Percentiles rank a stretch among this genome's conserved stretches.
These are phyloP conservation scores for Morpho helenor DNA, from an alignment of 2,888 invertebrate species.

Conservation along the genomic window DNA sequence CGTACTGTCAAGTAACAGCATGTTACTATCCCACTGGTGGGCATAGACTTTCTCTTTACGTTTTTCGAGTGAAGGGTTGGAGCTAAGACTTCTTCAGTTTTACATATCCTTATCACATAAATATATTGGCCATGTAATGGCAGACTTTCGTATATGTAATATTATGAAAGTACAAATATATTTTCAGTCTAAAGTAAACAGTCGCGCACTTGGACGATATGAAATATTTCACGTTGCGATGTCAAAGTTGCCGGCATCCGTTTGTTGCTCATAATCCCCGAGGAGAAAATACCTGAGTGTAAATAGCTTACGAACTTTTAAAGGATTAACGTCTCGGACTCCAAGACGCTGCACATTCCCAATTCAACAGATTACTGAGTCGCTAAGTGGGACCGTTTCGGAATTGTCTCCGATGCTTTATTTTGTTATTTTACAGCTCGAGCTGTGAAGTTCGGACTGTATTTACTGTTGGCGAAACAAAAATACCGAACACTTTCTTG, in stretches of 20 bases:
- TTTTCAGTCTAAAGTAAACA: too few species aligned
- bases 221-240: background rate
- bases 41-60: too few species aligned
- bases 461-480: background rate
- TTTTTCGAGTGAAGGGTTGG: too few species aligned
- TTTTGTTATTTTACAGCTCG: background rate
- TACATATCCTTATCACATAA: too few species aligned
- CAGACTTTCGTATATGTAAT: background rate
- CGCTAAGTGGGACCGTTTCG: background rate
- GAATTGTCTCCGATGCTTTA: background rate
- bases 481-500: background rate
- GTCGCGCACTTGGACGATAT: background rate
- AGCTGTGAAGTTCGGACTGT: too few species aligned
- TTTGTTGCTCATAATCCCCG: conserved; percentile 2
- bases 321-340: conserved; percentile 14
- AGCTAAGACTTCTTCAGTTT: too few species aligned
- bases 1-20: too few species aligned
- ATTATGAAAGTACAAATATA: too few species aligned
- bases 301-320: conserved; percentile 10
- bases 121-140: too few species aligned
- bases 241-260: background rate
- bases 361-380: conserved; percentile 5
- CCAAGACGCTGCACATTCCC: conserved; percentile 8
- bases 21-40: too few species aligned
- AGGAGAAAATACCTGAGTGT: conserved; percentile 3